Base-by-base conservation (phyloP, 2,888 invertebrate species). In the Drosophila neotestacea region DNA sequence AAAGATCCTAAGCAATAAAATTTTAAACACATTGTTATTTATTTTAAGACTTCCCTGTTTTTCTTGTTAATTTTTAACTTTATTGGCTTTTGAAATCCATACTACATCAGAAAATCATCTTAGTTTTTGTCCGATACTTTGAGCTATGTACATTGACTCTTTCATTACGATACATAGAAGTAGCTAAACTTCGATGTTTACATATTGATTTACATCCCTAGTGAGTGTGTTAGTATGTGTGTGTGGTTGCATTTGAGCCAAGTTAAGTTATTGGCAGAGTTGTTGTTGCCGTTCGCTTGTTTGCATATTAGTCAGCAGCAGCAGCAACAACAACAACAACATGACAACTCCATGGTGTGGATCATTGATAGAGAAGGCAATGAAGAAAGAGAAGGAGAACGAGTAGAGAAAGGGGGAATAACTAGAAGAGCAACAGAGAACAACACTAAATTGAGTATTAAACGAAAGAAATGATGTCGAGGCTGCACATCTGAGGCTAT, bases 371-470 rank as follows among this genome's bases (percentile, higher is more conserved):
- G 16, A 4, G n/a, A 27, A 38, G 28, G 27, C 10, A 55, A n/a
- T 10, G 11, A 44, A 36, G n/a, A 30, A 4, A 30, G 44, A 22
- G 48, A 6, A 30, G 16, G 9, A 16, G 16, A 16, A 16, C 16
- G 16, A 16, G 16, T 16, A 16, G 16, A 16, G 16, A 16, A 16
- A 16, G 11, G 44, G 13, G 42, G 22, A 0, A 6, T 41, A 11
- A 13, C 16, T 10, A 30, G 58, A 42, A 41, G 52, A 39, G 30
- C n/a, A 13, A 16, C 3, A 13, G 16, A 71, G 66, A 67, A 84
- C 84, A 80, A 76, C 72, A 85, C 77, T 75, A 86, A 84, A 88
- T 86, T 88, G 87, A 84, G 85, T 88, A 86, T 88, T 84, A 88
- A 86, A 71, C 84, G 80, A 74, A 88, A 80, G 84, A 86, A 86